Percentiles rank a stretch among this genome's conserved stretches.
Evolutionary conservation across 2,888 invertebrate species (phyloP).

Genomic region (Scelioninae gen. 2): DNA sequence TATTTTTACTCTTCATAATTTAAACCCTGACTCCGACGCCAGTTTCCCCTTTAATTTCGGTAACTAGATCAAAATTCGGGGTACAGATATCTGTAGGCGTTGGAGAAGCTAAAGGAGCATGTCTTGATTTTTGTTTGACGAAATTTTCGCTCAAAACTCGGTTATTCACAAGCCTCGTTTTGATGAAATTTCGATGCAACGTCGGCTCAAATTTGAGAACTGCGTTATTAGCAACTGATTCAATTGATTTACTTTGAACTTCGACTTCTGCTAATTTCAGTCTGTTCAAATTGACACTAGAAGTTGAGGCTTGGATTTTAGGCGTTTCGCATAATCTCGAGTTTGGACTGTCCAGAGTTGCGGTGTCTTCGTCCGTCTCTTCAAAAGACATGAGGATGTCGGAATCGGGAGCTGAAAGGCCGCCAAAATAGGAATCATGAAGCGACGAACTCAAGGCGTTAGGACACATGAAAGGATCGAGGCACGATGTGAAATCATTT

Average conservation of each 20-base stretch:
- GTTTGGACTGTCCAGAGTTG: constrained; percentile 37
- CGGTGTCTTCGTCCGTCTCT: constrained; percentile 64
- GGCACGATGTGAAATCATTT: constrained; percentile 68
- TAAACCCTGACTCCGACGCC: constrained; percentile 69
- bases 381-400: constrained; percentile 72
- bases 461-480: constrained; percentile 72
- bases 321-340: constrained; percentile 17
- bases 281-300: constrained; percentile 68
- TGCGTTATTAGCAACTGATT: constrained; percentile 65
- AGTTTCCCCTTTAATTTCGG: constrained; percentile 67
- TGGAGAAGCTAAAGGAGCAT: constrained; percentile 68
- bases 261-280: constrained; percentile 46
- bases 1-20: not conserved
- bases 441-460: constrained; percentile 71
- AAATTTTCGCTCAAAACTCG: constrained; percentile 62
- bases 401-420: constrained; percentile 70
- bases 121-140: constrained; percentile 59
- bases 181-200: constrained; percentile 64
- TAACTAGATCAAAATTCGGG: constrained; percentile 69
- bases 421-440: constrained; percentile 71
- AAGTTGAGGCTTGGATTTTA: constrained; percentile 63
- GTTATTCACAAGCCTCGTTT: constrained; percentile 62
- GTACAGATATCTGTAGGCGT: constrained; percentile 72
- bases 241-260: constrained; percentile 69
- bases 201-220: constrained; percentile 65